Base-by-base conservation (phyloP, 2,888 invertebrate species). In the Drosophila nigricruria region DNA sequence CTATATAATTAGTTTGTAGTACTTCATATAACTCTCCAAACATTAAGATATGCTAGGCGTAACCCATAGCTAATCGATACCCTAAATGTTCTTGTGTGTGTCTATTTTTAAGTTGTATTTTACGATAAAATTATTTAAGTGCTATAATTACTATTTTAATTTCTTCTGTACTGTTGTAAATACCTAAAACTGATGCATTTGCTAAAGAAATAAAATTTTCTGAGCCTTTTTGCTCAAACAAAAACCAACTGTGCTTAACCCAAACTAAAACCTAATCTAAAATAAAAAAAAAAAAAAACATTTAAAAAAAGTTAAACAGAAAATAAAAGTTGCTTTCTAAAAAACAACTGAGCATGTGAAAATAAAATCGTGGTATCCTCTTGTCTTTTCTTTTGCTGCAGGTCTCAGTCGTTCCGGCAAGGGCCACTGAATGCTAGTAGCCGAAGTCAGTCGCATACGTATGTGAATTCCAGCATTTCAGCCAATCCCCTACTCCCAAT, bases 321-420 rank as follows among this genome's bases (percentile, higher is more conserved):
- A 60, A 49, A 58, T 40, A 38, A 60, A 43, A 62, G 38, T 58
- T 57, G 49, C 58, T 59, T 68, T 34, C 32, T 34, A 52, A 52
- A 52, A 50, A 80, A 79, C 70, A 78, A 85, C 80, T 87, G 82
- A 91, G 90, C 90, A 89, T 91, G 90, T 81, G 71, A 83, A 88
- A 86, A 89, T 90, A 90, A 91, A 91, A 92, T 90, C 89, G 90
- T 90, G 91, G 92, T 91, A 92, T 92, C 93, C 92, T 93, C 92
- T 93, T 93, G 91, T 92, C 92, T 92, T 92, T 92, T 93, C 92
- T 93, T 93, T 93, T 93, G 93, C 92, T 92, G 92, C 96, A 97
- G 97, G 97, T 97, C 97, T 95, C 97, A 97, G 94, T 97, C 97
- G 94, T 97, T 97, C 96, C 97, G 97, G 94, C 96, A 97, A 92